Evolutionary conservation across 2,797 vertebrate species (phyloP), one percentile per base, ranked within the genome.

Genomic region (Peromyscus nudipes): DNA sequence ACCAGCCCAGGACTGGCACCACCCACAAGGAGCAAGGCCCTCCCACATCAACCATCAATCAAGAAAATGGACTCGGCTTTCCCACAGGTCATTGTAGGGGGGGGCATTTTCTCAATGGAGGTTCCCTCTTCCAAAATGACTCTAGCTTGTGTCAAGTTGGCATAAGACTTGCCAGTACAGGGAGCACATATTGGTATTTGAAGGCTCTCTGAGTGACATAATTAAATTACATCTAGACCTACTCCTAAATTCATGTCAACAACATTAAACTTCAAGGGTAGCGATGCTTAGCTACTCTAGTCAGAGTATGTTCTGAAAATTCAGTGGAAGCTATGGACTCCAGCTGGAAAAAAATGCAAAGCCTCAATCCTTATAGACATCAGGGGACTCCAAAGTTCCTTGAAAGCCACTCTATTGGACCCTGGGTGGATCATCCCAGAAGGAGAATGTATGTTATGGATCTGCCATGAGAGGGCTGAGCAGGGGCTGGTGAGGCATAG

Each of bases 211-310:
- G 85, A 62, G 34, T 93, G 65, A 49, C 83, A 14, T 29, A 81
- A 87, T 94, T 88, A 77, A 87, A 84, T 95, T 88, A 73, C 80
- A 93, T 6, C 12, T 34, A 81, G 69, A 76, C 34, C 29, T 95
- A 55, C 67, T 65, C 69, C 62, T 77, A 95, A 96, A 79, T 76
- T 64, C 34, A n/a, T 46, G 27, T 79, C 52, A 93, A 88, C 91
- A 82, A 57, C 34, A 27, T 83, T 83, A 79, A 77, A 14, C 34
- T 52, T 93, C 23, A 62, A 77, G 29, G 82, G 34, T 4, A 89
- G 57, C 37, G 43, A 86, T 79, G 86, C 76, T 64, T 94, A 91
- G 49, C 23, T n/a, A 87, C 62, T 62, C 17, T 46, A 57, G 60
- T 90, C 40, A 64, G 6, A 85, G 76, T 64, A 27, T 6, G 13